phyloP scores from a whole-genome alignment of 2,113 vertebrate species.

The Hypocryptadius cinnamomeus region DNA sequence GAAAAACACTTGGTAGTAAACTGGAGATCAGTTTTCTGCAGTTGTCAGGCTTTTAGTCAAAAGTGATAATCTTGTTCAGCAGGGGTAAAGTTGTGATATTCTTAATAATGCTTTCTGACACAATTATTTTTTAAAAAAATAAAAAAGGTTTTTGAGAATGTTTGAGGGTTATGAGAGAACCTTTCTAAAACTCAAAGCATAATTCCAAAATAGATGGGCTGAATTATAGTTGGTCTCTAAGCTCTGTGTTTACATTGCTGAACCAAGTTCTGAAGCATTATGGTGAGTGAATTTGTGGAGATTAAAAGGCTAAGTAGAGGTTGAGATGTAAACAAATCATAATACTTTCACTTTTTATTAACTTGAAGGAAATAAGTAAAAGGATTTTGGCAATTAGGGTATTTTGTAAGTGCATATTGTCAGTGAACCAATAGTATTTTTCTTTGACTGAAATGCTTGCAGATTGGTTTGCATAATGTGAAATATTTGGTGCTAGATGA shows the following conservation, averaged over 20 bases:
- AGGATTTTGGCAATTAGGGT: neutral
- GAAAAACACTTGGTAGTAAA: neutral
- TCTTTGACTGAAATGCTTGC: neutral
- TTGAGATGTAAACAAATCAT: neutral
- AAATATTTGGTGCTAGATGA: constrained; percentile 90
- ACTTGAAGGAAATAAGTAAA: neutral
- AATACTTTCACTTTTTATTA: neutral
- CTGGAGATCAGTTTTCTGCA: neutral
- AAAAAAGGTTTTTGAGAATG: neutral
- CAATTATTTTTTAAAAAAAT: neutral
- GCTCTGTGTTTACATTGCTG: neutral
- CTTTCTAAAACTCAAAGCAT: neutral
- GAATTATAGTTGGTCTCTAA: neutral
- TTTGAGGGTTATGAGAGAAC: neutral
- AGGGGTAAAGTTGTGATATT: neutral
- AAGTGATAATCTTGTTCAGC: neutral
- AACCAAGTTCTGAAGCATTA: neutral
- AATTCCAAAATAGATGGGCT: neutral
- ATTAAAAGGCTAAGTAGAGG: neutral
- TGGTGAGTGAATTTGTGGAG: neutral
- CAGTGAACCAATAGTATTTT: neutral
- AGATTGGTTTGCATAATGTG: constrained; percentile 82
- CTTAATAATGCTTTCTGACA: neutral
- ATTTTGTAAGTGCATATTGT: neutral
- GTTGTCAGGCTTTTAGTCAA: neutral